Evolutionary conservation across 2,113 vertebrate species (phyloP), one percentile per base, ranked within the genome.

Genomic region (Dasyornis broadbenti): DNA sequence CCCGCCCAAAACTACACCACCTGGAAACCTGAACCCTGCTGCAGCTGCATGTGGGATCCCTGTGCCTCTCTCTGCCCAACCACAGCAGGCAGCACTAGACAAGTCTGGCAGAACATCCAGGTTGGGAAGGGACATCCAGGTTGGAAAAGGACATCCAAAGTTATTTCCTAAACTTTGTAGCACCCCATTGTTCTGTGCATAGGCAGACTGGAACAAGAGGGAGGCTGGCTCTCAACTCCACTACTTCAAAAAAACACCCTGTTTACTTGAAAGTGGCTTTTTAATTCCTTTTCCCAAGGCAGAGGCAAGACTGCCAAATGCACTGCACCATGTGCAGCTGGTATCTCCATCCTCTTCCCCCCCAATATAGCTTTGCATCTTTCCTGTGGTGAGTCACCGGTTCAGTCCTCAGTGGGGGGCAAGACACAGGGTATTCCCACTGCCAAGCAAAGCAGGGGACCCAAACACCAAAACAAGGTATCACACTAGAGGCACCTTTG

Each of bases 141-240:
- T 3, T 65, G 45, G 63, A 15, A 86, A 71, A 13, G 33, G 40
- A 66, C 17, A 40, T 13, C 16, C n/a, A 26, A 49, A 23, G 26
- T 50, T 0, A 0, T 6, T 56, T 82, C 40, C 23, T 22, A 50
- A 50, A 40, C 45, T 69, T 45, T 35, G 50, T 37, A 65, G 82
- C 1, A 2, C 7, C 30, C 19, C 0, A 0, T 28, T 86, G 1
- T n/a, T 90, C 26, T 69, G 31, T 73, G 28, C 16, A 57, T 13
- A 53, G 30, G 20, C 40, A 90, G 52, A 30, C 12, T 35, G 53
- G 35, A 21, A 77, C 4, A 10, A 64, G 50, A 70, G 31, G 13
- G 11, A 92, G 37, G 12, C 15, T 85, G 75, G 20, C 6, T 72
- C 21, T 86, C 2, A 4, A 82, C 5, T 82, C 30, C 47, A 24